Percentiles rank a stretch among this genome's conserved stretches.
These are phyloP conservation scores for Cheilosia vulpina DNA, from an alignment of 2,888 invertebrate species.

Conservation along the genomic window DNA sequence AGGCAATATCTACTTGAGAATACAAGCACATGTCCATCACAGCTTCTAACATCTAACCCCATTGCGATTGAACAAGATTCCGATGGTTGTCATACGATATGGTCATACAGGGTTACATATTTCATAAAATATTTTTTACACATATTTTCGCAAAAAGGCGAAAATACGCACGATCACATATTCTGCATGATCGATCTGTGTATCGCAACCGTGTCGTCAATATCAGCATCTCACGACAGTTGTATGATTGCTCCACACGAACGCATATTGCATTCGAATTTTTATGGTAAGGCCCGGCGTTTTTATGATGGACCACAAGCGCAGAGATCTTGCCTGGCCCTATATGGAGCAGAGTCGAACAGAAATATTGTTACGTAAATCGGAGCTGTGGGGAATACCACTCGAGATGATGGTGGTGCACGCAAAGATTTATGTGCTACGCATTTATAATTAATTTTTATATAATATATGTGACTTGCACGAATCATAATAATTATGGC, in stretches of 20 bases:
- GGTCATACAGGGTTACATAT: conserved; percentile 58
- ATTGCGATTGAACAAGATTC: conserved; percentile 56
- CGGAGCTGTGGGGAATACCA: conserved; percentile 40
- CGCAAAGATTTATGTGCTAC: conserved; percentile 63
- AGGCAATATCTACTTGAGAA: background rate
- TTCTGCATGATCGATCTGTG: conserved; percentile 63
- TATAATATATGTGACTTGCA: conserved; percentile 49
- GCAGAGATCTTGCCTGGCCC: conserved; percentile 53
- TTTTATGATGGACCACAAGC: conserved; percentile 67
- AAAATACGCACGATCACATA: conserved; percentile 57
- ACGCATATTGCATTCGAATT: conserved; percentile 49
- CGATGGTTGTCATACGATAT: conserved; percentile 28
- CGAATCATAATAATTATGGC: conserved; percentile 70
- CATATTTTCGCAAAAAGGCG: conserved; percentile 46
- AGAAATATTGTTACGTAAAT: conserved; percentile 72
- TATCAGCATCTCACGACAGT: conserved; percentile 44
- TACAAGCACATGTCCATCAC: conserved; percentile 3
- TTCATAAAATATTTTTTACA: conserved; percentile 70
- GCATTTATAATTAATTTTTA: conserved; percentile 74
- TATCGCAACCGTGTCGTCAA: conserved; percentile 17
- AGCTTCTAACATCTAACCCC: conserved; percentile 26
- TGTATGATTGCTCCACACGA: conserved; percentile 38
- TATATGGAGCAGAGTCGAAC: conserved; percentile 43
- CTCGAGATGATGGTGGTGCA: conserved; percentile 51
- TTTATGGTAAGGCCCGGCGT: conserved; percentile 68